phyloP scores from a whole-genome alignment of 1,140 invertebrate species.

The Rhopalosiphum padi region DNA sequence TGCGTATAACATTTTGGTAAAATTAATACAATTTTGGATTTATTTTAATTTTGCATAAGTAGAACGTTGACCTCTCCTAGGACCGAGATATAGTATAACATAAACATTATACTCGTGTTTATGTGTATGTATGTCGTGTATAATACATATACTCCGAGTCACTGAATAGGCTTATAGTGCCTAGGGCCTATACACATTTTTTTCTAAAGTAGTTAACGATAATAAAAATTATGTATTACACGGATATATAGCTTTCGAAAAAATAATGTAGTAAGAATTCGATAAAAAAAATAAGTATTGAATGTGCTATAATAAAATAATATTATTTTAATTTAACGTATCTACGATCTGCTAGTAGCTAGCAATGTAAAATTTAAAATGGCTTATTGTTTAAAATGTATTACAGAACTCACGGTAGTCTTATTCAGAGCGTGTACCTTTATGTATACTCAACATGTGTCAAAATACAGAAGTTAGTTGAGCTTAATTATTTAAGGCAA shows the following conservation, averaged over 20 bases:
- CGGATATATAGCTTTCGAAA: neutral
- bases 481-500: no score
- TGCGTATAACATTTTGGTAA: neutral
- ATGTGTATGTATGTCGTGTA: neutral
- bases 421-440: neutral
- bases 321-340: neutral
- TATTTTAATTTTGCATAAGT: neutral
- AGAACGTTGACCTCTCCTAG: neutral
- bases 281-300: neutral
- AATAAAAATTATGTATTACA: neutral
- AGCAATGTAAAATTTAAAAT: neutral
- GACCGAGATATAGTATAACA: neutral
- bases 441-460: neutral
- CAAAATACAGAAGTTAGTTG: no score
- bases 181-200: neutral
- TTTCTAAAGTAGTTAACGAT: neutral
- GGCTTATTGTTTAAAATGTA: neutral
- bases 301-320: neutral
- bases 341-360: no score
- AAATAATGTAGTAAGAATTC: neutral
- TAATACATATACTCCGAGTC: no score
- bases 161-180: neutral
- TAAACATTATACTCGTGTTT: no score
- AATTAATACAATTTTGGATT: neutral
- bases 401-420: neutral